Conservation (phyloP, 2,888 invertebrate species). For the Heliconius ismenius region DNA sequence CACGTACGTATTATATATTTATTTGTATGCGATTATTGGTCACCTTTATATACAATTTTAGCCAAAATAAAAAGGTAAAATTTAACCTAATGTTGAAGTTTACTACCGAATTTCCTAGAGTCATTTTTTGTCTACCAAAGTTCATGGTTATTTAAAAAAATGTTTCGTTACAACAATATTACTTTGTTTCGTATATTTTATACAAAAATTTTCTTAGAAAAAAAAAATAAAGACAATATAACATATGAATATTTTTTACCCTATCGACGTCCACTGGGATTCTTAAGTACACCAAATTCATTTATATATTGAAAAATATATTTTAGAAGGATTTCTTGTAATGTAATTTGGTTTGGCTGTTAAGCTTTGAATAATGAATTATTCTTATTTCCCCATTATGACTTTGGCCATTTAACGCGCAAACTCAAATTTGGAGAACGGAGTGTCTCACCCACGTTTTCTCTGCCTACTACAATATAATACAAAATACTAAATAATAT, state of each 20-base stretch:
- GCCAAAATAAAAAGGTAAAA: no score
- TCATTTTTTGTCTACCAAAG: constrained; percentile 2
- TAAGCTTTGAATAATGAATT: neutral
- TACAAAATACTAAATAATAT: no score
- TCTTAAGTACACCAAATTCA: no score
- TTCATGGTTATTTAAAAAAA: neutral
- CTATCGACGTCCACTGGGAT: no score
- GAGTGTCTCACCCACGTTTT: neutral
- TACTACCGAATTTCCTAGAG: neutral
- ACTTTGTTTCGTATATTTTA: neutral
- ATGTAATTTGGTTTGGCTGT: neutral
- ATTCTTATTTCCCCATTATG: neutral
- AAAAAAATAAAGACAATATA: neutral
- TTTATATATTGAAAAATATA: neutral
- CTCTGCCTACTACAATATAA: neutral
- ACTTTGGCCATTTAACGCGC: neutral
- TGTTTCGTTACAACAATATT: neutral
- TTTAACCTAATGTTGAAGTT: neutral
- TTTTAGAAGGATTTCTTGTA: neutral
- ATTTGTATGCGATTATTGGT: no score
- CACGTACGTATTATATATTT: neutral
- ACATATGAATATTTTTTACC: neutral
- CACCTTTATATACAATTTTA: no score
- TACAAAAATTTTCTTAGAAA: neutral
- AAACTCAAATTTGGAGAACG: neutral